Evolutionary conservation across 2,797 vertebrate genomes (phyloP), one percentile per base, ranked within the genome.

Genomic region (Triplophysa yarkandensis): DNA sequence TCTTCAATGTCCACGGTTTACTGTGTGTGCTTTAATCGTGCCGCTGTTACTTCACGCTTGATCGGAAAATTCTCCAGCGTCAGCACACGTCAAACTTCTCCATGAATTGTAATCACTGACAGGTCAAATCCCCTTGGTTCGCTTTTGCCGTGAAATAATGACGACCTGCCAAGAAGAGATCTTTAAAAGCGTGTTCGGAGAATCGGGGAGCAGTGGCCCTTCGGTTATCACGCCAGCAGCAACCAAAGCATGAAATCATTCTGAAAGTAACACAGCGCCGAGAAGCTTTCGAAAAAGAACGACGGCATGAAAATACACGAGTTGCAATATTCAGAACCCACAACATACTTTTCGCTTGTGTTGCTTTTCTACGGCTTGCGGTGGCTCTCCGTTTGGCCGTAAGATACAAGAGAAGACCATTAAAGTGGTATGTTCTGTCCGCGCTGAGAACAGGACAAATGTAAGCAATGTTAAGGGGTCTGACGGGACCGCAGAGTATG

Each of bases 381-480:
- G 17, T 74, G 58, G 44, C 52, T 66, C 74, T 81, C 72, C 25
- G 25, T 57, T 43, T 41, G 32, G 39, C 63, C 57, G 48, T 30
- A 50, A 60, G 64, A 66, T 68, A 72, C 66, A 77, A 77, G 74
- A 74, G 66, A 84, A 82, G 68, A 43, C 57, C 76, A 77, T 84
- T 84, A 83, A 70, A 50, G 48, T 43, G 30, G 63, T 71, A 76
- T 77, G 66, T 76, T 74, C 52, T 52, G 21, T 16, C 23, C 36
- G 19, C 48, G 57, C 72, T 62, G 10, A 28, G 68, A 71, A 32
- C 34, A 30, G 66, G 65, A 80, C 44, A 58, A 71, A 75, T 32
- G 75, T 57, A 68, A 76, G 77, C 68, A 68, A 68, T 7, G 58
- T 19, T 39, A 52, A 77, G 75, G 46, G 36, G 50, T 39, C 36